Evolutionary conservation across 2,888 invertebrate species (phyloP).

Genomic region (Andrena hattorfiana): DNA sequence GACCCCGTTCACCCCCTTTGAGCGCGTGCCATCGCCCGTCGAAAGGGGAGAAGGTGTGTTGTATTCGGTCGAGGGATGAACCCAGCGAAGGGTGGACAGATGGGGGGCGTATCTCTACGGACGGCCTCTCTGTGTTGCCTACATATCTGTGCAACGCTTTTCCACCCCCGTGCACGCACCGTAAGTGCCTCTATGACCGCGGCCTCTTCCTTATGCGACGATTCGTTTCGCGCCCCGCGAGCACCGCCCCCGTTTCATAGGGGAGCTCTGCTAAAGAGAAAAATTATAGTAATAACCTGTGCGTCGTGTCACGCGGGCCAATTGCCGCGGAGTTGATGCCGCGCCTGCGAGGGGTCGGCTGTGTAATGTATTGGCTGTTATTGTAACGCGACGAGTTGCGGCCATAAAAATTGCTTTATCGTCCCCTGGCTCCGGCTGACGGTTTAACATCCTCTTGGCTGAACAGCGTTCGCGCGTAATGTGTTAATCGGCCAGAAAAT

Average conservation of each 20-base stretch:
- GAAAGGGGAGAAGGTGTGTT: conserved; percentile 50
- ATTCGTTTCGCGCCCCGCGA: conserved; percentile 50
- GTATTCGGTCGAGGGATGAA: conserved; percentile 54
- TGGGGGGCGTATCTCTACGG: conserved; percentile 80
- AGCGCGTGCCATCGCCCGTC: conserved; percentile 58
- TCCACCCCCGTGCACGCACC: conserved; percentile 43
- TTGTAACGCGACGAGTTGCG: conserved; percentile 54
- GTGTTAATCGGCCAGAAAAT: conserved; percentile 17
- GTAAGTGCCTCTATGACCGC: conserved; percentile 68
- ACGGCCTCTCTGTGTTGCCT: conserved; percentile 39
- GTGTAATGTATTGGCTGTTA: conserved; percentile 57
- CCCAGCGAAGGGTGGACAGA: conserved; percentile 75
- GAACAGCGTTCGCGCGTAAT: neutral
- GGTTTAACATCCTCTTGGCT: neutral
- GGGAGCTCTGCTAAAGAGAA: conserved; percentile 39
- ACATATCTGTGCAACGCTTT: conserved; percentile 48
- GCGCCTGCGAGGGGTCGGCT: conserved; percentile 35
- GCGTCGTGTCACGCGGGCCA: conserved; percentile 52
- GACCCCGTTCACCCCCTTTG: conserved; percentile 71
- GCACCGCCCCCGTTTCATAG: conserved; percentile 30
- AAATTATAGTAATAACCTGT: conserved; percentile 64
- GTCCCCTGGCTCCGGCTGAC: neutral
- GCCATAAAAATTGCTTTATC: conserved; percentile 38
- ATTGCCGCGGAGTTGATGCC: conserved; percentile 56
- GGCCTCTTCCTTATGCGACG: conserved; percentile 62